phyloP scores from a whole-genome alignment of 1,140 invertebrate genomes.

The Aplysia californica region DNA sequence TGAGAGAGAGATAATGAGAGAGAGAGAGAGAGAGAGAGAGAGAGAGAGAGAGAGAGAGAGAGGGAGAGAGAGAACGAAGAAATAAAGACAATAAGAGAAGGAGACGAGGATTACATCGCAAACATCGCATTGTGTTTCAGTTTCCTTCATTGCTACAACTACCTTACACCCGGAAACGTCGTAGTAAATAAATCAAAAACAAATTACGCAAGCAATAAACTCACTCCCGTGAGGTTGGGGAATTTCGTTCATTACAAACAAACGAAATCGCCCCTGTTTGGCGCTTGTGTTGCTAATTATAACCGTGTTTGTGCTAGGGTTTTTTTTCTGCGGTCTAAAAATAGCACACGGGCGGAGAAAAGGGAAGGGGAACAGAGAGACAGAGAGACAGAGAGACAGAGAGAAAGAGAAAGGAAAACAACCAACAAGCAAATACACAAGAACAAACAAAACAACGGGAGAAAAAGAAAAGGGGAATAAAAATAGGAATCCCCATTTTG shows the following conservation, averaged over 20 bases:
- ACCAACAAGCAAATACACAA: not conserved
- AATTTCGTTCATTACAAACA: no score
- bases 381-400: not conserved
- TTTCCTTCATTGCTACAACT: not conserved
- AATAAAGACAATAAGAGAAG: not conserved
- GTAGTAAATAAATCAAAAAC: not conserved
- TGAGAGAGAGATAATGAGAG: not conserved
- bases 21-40: not conserved
- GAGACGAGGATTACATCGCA: not conserved
- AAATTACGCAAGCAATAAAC: not conserved
- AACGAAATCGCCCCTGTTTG: no score
- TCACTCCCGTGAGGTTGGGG: not conserved
- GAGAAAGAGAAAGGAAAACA: not conserved
- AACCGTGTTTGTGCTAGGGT: no score
- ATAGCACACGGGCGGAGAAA: not conserved
- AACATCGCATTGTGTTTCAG: not conserved
- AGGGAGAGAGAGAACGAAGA: not conserved
- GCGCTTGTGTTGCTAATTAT: no score
- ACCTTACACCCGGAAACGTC: not conserved
- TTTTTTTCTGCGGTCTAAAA: no score
- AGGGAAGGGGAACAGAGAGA: not conserved
- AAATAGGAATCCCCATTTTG: not conserved
- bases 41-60: not conserved
- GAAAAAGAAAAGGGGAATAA: not conserved
- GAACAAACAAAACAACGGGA: not conserved